These are phyloP conservation scores for Callinectes sapidus DNA, from an alignment of 2,888 invertebrate genomes.

Conservation along the genomic window DNA sequence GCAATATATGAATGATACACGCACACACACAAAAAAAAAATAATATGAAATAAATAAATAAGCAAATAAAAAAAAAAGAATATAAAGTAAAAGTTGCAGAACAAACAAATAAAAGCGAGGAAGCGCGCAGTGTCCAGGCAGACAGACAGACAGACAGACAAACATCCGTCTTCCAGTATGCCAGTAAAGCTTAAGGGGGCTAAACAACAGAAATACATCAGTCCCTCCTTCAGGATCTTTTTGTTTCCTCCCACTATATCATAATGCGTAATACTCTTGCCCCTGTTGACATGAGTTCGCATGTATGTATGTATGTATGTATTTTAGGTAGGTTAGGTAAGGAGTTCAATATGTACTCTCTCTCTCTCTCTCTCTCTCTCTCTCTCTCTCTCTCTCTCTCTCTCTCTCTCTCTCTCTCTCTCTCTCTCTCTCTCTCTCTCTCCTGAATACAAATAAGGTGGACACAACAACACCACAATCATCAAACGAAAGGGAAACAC, in stretches of 20 bases:
- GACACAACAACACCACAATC: background rate
- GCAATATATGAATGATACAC: no score
- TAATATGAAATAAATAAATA: background rate
- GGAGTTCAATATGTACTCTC: background rate
- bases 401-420: background rate
- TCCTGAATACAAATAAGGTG: background rate
- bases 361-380: constrained; percentile 1
- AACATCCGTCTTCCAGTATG: background rate
- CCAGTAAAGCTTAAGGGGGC: background rate
- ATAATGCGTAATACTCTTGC: no score
- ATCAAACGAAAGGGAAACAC: background rate
- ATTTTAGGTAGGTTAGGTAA: background rate
- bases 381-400: constrained; percentile 1
- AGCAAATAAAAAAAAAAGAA: background rate
- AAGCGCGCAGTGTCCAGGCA: background rate
- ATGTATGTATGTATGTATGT: background rate
- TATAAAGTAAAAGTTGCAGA: background rate
- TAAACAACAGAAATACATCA: background rate
- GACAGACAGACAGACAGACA: background rate
- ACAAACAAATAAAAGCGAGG: background rate
- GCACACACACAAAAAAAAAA: background rate
- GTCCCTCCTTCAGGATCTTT: background rate
- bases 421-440: no score
- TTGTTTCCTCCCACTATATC: no score
- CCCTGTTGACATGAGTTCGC: background rate